Evolutionary conservation across 2,888 invertebrate species (phyloP).

Genomic region (Diadegma fenestrale): DNA sequence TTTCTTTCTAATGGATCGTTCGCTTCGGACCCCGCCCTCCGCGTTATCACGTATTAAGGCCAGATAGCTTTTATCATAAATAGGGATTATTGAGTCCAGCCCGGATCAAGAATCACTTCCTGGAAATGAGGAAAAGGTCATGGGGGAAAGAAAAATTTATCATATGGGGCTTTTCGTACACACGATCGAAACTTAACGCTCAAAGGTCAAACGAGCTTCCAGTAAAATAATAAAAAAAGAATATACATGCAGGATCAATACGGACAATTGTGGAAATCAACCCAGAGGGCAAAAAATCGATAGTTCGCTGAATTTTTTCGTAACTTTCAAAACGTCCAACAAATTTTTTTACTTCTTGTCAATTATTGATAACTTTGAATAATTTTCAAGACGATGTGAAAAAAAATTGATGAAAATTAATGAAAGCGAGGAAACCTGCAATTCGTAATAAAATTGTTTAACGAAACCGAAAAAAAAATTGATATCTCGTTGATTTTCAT

Average conservation of each 20-base stretch:
- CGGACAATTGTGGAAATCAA: neutral
- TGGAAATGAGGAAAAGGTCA: slow-evolving; percentile 26
- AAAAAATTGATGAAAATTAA: too few relatives aligned
- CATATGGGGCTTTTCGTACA: neutral
- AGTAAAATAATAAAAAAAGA: neutral
- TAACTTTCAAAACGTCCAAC: neutral
- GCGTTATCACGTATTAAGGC: neutral
- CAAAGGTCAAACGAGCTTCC: slow-evolving; percentile 14
- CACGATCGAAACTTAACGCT: neutral
- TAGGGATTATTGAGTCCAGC: slow-evolving; percentile 15
- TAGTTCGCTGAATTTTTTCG: neutral
- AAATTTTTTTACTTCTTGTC: too few relatives aligned
- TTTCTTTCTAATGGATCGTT: neutral
- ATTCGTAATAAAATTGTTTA: too few relatives aligned
- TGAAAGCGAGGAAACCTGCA: too few relatives aligned
- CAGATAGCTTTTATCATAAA: neutral
- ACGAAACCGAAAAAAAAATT: too few relatives aligned
- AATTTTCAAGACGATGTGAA: too few relatives aligned
- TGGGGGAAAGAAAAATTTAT: slow-evolving; percentile 8
- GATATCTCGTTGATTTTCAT: too few relatives aligned
- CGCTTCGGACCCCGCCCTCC: neutral
- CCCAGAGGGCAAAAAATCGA: neutral
- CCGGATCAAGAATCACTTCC: slow-evolving; percentile 22
- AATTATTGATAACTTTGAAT: too few relatives aligned
- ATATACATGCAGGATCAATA: neutral